Conservation (phyloP, 2,888 invertebrate species). For the Eledona agricola region DNA sequence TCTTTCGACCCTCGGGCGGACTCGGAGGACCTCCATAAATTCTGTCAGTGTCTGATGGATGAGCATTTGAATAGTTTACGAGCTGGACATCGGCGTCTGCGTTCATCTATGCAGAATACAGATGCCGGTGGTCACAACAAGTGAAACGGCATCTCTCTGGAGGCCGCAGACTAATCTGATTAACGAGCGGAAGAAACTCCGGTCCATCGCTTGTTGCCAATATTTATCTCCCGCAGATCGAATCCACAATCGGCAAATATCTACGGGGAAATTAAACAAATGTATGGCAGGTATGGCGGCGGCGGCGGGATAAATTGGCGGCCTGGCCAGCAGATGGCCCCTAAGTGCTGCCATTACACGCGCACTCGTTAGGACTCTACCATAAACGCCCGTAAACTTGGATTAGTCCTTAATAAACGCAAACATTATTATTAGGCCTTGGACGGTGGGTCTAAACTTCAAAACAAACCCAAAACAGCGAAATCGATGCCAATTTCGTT, state of each 20-base stretch:
- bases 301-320: conserved; percentile 10
- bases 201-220: conserved; percentile 16
- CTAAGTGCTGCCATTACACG: conserved; percentile 37
- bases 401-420: conserved; percentile 37
- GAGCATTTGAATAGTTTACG: conserved; percentile 47
- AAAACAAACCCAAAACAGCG: conserved; percentile 1
- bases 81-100: conserved; percentile 42
- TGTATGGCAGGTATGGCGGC: conserved; percentile 14
- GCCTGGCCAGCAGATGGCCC: conserved; percentile 37
- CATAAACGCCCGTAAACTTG: conserved; percentile 33
- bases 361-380: conserved; percentile 28
- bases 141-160: conserved; percentile 37
- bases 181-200: conserved; percentile 32
- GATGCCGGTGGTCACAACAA: conserved; percentile 39
- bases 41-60: conserved; percentile 43
- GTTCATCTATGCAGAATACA: conserved; percentile 41
- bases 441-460: conserved; percentile 1
- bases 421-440: conserved; percentile 35
- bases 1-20: conserved; percentile 3
- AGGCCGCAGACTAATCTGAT: conserved; percentile 35
- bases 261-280: conserved; percentile 33
- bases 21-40: conserved; percentile 22
- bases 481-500: too few relatives aligned
- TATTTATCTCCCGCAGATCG: conserved; percentile 24
- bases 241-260: conserved; percentile 15